These are phyloP conservation scores for Lepidostoma basale DNA, from an alignment of 1,140 invertebrate genomes.

Conservation along the genomic window DNA sequence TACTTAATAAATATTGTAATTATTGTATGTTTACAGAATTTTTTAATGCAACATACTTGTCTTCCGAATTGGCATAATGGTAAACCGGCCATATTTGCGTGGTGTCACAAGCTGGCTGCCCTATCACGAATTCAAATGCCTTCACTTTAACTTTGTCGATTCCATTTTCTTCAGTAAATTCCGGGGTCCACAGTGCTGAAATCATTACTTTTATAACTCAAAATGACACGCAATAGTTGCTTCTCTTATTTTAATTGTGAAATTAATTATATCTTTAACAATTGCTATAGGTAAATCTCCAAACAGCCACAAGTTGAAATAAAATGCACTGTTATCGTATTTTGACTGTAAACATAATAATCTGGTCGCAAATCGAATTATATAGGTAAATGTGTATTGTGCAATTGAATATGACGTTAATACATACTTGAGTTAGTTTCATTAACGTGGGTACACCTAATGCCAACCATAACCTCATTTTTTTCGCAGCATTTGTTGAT, in stretches of 20 bases:
- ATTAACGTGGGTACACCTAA: constrained; percentile 65
- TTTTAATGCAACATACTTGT: constrained; percentile 51
- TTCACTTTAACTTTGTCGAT: constrained; percentile 57
- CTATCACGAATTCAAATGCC: constrained; percentile 64
- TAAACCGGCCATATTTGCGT: constrained; percentile 76
- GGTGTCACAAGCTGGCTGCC: constrained; percentile 72
- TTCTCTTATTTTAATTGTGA: no score
- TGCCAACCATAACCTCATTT: constrained; percentile 72
- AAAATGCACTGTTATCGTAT: no score
- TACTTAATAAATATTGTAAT: not conserved
- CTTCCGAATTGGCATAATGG: constrained; percentile 61
- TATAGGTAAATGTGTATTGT: not conserved
- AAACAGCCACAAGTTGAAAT: no score
- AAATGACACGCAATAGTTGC: no score
- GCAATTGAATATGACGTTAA: not conserved
- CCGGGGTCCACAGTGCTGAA: constrained; percentile 64
- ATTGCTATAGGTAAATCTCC: no score
- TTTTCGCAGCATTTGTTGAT: constrained; percentile 80
- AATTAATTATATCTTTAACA: no score
- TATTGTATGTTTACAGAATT: not conserved
- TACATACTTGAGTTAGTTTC: constrained; percentile 62
- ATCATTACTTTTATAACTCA: no score
- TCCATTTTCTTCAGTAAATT: constrained; percentile 67
- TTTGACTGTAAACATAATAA: no score
- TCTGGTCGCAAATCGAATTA: no score